These are phyloP conservation scores for Cephus rjabovi DNA, from an alignment of 2,888 invertebrate genomes.

Conservation along the genomic window DNA sequence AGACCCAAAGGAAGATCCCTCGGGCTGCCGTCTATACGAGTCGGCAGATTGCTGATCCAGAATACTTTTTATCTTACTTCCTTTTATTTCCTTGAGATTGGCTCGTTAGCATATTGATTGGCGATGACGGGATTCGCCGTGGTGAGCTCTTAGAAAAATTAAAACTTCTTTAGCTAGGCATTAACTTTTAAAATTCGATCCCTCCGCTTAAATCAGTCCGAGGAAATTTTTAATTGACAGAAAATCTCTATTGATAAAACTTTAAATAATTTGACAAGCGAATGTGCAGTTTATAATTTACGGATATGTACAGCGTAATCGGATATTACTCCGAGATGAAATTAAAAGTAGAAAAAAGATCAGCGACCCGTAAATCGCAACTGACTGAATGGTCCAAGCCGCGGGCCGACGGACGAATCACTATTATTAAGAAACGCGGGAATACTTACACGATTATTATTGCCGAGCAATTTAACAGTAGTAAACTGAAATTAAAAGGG, in stretches of 20 bases:
- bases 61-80: slow-evolving; percentile 9
- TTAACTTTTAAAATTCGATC: neutral
- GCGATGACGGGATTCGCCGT: slow-evolving; percentile 59
- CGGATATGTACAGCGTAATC: neutral
- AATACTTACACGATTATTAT: slow-evolving; percentile 52
- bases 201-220: neutral
- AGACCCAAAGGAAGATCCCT: slow-evolving; percentile 46
- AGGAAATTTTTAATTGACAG: neutral
- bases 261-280: neutral
- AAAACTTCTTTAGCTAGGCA: neutral
- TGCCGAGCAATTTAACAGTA: slow-evolving; percentile 61
- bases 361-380: slow-evolving; percentile 25
- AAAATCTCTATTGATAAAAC: neutral
- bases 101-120: slow-evolving; percentile 65
- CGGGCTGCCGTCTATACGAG: slow-evolving; percentile 35
- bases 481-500: slow-evolving; percentile 60
- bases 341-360: neutral
- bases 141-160: slow-evolving; percentile 28
- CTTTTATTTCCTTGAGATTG: slow-evolving; percentile 39
- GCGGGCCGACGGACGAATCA: slow-evolving; percentile 39
- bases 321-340: neutral
- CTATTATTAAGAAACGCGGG: slow-evolving; percentile 44
- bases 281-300: neutral
- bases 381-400: slow-evolving; percentile 22
- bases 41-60: slow-evolving; percentile 40